phyloP scores from a whole-genome alignment of 2,888 invertebrate genomes.

The Drosophila barbarae region DNA sequence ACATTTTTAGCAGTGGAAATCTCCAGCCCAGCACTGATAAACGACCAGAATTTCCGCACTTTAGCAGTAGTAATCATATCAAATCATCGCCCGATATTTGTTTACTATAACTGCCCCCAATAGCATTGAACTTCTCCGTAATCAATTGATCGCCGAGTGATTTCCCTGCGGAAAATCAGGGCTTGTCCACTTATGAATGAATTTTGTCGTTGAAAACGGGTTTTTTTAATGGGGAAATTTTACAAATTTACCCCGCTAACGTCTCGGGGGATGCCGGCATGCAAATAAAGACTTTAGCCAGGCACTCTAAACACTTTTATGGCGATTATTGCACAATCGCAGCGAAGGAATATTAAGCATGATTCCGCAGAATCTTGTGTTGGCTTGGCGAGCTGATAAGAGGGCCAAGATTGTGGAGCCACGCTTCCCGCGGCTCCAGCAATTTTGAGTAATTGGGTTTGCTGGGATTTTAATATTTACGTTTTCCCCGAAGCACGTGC shows the following conservation, averaged over 20 bases:
- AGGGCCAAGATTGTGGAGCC: conserved; percentile 17
- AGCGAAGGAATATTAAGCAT: conserved; percentile 19
- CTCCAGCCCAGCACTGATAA: conserved; percentile 24
- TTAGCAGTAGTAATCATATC: conserved; percentile 10
- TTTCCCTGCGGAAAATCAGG: conserved; percentile 2
- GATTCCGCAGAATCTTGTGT: conserved; percentile 25
- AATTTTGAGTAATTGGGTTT: conserved; percentile 13
- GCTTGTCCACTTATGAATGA: conserved; percentile 29
- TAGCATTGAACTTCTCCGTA: conserved; percentile 27
- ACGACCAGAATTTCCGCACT: conserved; percentile 26
- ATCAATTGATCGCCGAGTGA: conserved; percentile 16
- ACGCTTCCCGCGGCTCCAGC: conserved; percentile 5
- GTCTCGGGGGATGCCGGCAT: conserved; percentile 14
- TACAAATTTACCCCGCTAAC: conserved; percentile 7
- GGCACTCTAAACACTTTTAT: conserved; percentile 8
- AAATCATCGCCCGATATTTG: conserved; percentile 11
- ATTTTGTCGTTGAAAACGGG: conserved; percentile 23
- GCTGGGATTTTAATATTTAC: conserved; percentile 15
- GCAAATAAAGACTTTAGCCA: conserved; percentile 17
- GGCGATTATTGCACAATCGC: conserved; percentile 24
- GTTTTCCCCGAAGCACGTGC: conserved; percentile 20
- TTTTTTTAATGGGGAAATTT: conserved; percentile 31
- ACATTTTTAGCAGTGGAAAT: conserved; percentile 21
- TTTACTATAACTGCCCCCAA: conserved; percentile 3
- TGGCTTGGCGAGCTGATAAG: conserved; percentile 19